phyloP scores from a whole-genome alignment of 2,888 invertebrate genomes.

The Xanthia togata region DNA sequence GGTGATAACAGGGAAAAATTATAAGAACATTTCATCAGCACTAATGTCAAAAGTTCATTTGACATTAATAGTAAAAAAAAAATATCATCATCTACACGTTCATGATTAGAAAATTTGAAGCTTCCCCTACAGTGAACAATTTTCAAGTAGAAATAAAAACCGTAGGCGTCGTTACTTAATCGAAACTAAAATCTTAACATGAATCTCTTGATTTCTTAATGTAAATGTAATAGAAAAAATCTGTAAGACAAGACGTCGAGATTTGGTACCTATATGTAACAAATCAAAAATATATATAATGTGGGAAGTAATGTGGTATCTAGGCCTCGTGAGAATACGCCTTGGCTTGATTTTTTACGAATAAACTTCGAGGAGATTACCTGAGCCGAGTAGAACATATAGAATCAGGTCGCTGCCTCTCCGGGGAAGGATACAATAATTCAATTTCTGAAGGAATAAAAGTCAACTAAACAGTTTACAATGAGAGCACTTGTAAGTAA shows the following conservation, averaged over 20 bases:
- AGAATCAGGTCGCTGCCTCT: conserved; percentile 57
- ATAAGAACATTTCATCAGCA: neutral
- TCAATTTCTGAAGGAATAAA: conserved; percentile 47
- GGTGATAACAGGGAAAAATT: neutral
- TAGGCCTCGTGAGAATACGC: conserved; percentile 40
- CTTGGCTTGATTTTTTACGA: conserved; percentile 54
- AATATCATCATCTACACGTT: neutral
- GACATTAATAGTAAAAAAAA: neutral
- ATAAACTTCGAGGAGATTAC: conserved; percentile 61
- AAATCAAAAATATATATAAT: conserved; percentile 43
- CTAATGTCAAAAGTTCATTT: neutral
- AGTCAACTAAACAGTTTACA: conserved; percentile 42
- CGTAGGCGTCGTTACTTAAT: neutral
- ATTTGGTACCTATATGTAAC: conserved; percentile 9
- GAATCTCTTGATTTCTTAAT: neutral
- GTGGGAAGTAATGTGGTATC: conserved; percentile 45
- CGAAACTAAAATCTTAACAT: neutral
- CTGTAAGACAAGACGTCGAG: neutral
- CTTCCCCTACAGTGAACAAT: neutral
- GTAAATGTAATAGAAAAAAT: neutral
- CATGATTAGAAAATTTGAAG: conserved; percentile 18
- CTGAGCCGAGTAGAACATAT: conserved; percentile 50
- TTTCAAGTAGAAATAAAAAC: neutral
- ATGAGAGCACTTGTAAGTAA: conserved; percentile 35
- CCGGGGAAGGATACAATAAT: conserved; percentile 55